Percentiles rank a stretch among this genome's conserved stretches.
phyloP scores from a whole-genome alignment of 2,113 vertebrate species.

The Apistogramma diplotaenia region DNA sequence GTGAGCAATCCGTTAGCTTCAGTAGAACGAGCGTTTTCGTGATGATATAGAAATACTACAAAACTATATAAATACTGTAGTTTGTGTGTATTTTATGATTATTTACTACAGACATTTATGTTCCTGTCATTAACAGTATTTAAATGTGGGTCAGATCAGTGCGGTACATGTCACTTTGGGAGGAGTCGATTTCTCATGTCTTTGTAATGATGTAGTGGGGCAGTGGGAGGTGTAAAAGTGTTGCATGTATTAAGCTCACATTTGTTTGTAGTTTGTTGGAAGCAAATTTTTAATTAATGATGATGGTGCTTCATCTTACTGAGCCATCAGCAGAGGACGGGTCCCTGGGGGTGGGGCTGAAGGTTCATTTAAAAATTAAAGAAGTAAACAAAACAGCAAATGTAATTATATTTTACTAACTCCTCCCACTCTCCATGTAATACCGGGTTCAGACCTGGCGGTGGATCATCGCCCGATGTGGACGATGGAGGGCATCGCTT shows the following conservation, averaged over 20 bases:
- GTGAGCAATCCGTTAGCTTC: background rate
- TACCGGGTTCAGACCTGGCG: background rate
- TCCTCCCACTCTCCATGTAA: background rate
- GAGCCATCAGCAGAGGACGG: too few species aligned
- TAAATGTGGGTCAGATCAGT: background rate
- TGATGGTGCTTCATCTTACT: background rate
- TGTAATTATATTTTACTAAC: background rate
- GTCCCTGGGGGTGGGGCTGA: background rate
- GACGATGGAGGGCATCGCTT: background rate
- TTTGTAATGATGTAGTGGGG: background rate
- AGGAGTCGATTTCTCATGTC: background rate
- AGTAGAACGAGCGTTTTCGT: background rate
- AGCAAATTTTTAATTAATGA: background rate
- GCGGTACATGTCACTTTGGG: background rate
- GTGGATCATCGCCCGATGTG: accelerated
- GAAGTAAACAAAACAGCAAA: background rate
- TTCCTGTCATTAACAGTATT: background rate
- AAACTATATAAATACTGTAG: background rate
- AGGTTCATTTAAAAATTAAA: background rate
- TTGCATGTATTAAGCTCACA: background rate
- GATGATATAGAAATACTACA: background rate
- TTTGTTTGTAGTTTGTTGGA: background rate
- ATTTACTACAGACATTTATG: background rate
- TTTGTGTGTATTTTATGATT: background rate
- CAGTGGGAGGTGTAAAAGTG: background rate